Base-by-base conservation (phyloP, 2,797 vertebrate genomes). In the Scolopax rusticola region DNA sequence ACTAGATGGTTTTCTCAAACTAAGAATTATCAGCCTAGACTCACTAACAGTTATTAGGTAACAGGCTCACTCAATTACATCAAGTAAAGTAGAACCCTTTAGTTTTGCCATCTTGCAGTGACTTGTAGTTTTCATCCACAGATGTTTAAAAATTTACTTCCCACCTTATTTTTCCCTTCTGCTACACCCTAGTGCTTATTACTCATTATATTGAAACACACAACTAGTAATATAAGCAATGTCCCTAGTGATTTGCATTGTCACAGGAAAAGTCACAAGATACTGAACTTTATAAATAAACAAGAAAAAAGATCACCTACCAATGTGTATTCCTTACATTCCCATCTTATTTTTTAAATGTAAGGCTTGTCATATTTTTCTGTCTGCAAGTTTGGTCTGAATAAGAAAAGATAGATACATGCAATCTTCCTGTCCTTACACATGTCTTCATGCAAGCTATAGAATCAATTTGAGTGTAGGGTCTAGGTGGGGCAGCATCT, bases 1-100 rank as follows among this genome's bases (percentile, higher is more conserved):
- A 87, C 80, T 73, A 93, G 75, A 89, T 82, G 60, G 32, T 63
- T 90, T 96, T 93, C 60, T 87, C 51, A 94, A 92, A 80, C 56
- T 65, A 67, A 73, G 63, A 43, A 69, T 65, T 94, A 68, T n/a
- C 81, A 91, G 73, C 18, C 67, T 92, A 83, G 81, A 64, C 47
- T 97, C 57, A 70, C 43, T 87, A 90, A 80, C 6, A 27, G 71
- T 48, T 56, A 61, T 63, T 60, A 79, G 50, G 69, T 69, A 90
- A 27, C 53, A 94, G 73, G 63, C 32, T 95, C 71, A 76, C 47
- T 90, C 86, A 92, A 40, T 32, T 92, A 15, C 61, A 74, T 84
- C 89, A 90, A 48, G 48, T 73, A 76, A 83, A 80, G 50, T 69
- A 59, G 73, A 84, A 64, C 6, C 21, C 60, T 61, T 94, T 78